A percentile compares a stretch with the other conserved stretches of the same genome.
phyloP scores from a whole-genome alignment of 2,113 vertebrate genomes.

The Muntiacus muntjak region DNA sequence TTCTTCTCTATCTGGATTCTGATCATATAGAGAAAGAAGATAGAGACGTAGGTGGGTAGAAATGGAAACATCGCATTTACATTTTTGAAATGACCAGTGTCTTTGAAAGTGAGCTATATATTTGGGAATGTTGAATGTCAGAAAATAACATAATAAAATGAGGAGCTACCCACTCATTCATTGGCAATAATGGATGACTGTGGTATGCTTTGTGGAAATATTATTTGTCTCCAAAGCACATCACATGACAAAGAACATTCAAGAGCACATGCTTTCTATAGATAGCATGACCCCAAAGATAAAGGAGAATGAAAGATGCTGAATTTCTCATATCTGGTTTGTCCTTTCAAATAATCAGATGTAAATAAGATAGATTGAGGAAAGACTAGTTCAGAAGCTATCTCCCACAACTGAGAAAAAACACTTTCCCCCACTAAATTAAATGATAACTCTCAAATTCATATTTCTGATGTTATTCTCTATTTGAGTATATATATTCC shows the following conservation, averaged over 20 bases:
- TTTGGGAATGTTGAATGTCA: neutral
- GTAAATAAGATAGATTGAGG: neutral
- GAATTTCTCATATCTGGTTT: neutral
- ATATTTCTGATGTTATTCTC: neutral
- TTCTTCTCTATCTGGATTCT: neutral
- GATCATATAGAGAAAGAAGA: neutral
- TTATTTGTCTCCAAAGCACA: neutral
- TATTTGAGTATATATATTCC: neutral
- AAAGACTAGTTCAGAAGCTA: neutral
- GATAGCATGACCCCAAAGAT: neutral
- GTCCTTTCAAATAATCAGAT: neutral
- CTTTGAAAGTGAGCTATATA: neutral
- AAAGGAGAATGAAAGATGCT: neutral
- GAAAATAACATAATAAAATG: neutral
- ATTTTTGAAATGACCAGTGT: neutral
- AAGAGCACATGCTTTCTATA: neutral
- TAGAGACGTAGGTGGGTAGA: neutral
- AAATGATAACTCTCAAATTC: neutral
- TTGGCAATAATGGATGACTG: rapidly evolving
- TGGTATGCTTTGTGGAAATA: neutral
- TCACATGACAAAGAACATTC: neutral
- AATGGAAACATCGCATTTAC: neutral
- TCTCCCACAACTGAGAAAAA: neutral
- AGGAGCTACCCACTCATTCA: neutral
- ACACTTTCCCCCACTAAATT: neutral